Percentiles rank a stretch among this genome's conserved stretches.
Evolutionary conservation across 2,113 vertebrate species (phyloP).

Genomic region (cattle (Bos taurus)): ARS-UCD2.0 NC_037330.1:3788001-3788500

Average conservation of each 20-base stretch:
- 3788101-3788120: background rate
- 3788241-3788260: too few relatives aligned
- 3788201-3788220: background rate
- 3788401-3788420: background rate
- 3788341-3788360: background rate
- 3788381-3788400: background rate
- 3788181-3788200: background rate
- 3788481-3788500: too few relatives aligned
- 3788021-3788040: background rate
- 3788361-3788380: background rate
- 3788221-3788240: rapidly evolving
- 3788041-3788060: background rate
- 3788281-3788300: too few relatives aligned
- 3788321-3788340: background rate
- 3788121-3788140: background rate
- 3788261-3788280: background rate
- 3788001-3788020: background rate
- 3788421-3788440: background rate
- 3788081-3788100: background rate
- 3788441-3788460: background rate
- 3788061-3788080: background rate
- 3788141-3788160: background rate
- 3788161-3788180: background rate
- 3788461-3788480: background rate
- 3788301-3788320: background rate